Evolutionary conservation across 2,888 invertebrate species (phyloP).

Genomic region (Biston stratarius): DNA sequence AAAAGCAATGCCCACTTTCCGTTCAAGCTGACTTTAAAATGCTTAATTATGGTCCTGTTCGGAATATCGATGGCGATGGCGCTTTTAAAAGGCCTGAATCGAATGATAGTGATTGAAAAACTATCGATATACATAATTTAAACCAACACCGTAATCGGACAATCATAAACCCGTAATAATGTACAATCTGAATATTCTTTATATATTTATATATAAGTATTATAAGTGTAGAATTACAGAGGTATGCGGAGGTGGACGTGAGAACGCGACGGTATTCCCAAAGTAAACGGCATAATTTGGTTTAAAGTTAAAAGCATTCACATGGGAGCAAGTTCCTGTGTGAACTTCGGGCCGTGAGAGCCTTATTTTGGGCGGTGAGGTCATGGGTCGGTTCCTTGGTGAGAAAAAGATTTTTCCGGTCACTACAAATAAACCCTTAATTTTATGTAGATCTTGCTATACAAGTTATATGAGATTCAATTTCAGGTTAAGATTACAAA

Average conservation of each 20-base stretch:
- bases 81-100: slow-evolving; percentile 17
- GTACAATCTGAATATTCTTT: slow-evolving; percentile 22
- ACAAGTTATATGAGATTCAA: background rate
- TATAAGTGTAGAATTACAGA: slow-evolving; percentile 37
- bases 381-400: slow-evolving; percentile 46
- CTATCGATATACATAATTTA: slow-evolving; percentile 19
- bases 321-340: slow-evolving; percentile 42
- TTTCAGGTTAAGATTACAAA: too few relatives aligned
- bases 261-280: slow-evolving; percentile 42
- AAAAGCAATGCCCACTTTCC: slow-evolving; percentile 43
- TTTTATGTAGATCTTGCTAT: background rate
- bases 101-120: slow-evolving; percentile 12
- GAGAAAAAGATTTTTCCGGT: slow-evolving; percentile 25
- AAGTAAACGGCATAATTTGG: slow-evolving; percentile 45
- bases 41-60: slow-evolving; percentile 33
- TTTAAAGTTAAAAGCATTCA: slow-evolving; percentile 37
- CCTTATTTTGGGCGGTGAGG: slow-evolving; percentile 41
- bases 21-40: slow-evolving; percentile 34
- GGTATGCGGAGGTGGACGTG: slow-evolving; percentile 43
- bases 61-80: slow-evolving; percentile 23
- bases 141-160: slow-evolving; percentile 18
- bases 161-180: slow-evolving; percentile 18
- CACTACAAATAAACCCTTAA: background rate
- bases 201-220: too few relatives aligned
- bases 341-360: slow-evolving; percentile 46